Base-by-base conservation (phyloP, 2,888 invertebrate genomes). In the Drosophila suboccidentalis region DNA sequence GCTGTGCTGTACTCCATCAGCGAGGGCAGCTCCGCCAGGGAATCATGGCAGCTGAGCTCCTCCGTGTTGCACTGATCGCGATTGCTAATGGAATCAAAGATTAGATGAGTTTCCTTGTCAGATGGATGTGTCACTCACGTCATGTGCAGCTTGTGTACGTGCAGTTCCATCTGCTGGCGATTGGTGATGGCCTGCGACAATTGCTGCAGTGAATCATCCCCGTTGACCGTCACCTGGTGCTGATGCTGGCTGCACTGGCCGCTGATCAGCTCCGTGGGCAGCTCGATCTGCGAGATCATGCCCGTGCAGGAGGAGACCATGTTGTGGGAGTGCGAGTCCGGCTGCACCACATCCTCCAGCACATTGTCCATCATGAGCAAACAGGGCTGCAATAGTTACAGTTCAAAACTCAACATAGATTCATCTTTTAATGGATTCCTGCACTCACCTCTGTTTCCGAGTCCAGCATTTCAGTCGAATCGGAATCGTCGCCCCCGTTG, bases 341-440 rank as follows among this genome's bases (percentile, higher is more conserved):
- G 94, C 72, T 95, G 93, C 34, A 94, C 93, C 17, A 95, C 95
- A 88, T 95, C 95, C 91, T 95, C 95, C 69, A 95, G 84, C 32
- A 95, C 96, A 58, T 96, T 96, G 87, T 96, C 96, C 94, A 96
- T 96, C 94, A 96, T 96, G 22, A 97, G 93, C 29, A 97, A 93
- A 82, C 96, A 87, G 0, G 96, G 96, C 88, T 76, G 22, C 2
- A 69, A 47, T 0, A 10, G 10, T 15, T 10, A 13, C 1, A 3
- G 15, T 4, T 39, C 1, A 15, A 10, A 39, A 11, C 2, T 39
- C 1, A 15, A 10, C 29, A 11, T 2, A 1, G 1, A 39, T 13
- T 4, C 15, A 15, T 10, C 0, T 29, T 38, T 9, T 4, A 22
- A 5, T 11, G 2, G 3, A 6, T 41, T 0, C 22, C 1, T 8